Percentiles rank a stretch among this genome's conserved stretches.
Conservation (phyloP, 1,140 invertebrate genomes). For the Drosophila ambigua region DNA sequence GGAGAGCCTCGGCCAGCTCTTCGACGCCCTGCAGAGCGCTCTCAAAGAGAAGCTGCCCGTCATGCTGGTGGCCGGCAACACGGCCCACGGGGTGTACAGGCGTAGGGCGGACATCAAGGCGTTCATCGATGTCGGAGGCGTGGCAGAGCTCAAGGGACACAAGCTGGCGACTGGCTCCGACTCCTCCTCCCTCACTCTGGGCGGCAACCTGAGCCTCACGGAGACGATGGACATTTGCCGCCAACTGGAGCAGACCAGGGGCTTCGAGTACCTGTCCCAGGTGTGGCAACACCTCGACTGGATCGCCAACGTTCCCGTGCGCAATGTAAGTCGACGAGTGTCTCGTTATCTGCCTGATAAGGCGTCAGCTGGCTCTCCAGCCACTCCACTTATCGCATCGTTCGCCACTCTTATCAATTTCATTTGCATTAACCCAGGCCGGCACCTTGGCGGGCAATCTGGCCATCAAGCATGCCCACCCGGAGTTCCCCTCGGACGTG, state of each 20-base stretch:
- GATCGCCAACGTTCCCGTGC: conserved; percentile 89
- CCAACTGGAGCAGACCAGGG: conserved; percentile 84
- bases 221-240: conserved; percentile 87
- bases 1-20: conserved; percentile 85
- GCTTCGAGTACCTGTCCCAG: conserved; percentile 85
- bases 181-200: conserved; percentile 85
- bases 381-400: conserved; percentile 29
- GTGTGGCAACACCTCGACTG: conserved; percentile 87
- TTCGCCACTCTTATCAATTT: conserved; percentile 14
- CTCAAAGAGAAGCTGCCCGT: conserved; percentile 79
- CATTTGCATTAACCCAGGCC: conserved; percentile 73
- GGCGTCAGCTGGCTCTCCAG: not conserved
- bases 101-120: conserved; percentile 84
- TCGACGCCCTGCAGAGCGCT: conserved; percentile 85
- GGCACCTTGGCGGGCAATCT: conserved; percentile 92
- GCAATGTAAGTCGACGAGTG: conserved; percentile 86
- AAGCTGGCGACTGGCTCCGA: conserved; percentile 2
- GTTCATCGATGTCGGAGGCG: conserved; percentile 90
- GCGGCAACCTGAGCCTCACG: conserved; percentile 87
- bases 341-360: conserved; percentile 12
- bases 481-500: conserved; percentile 91
- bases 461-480: conserved; percentile 89
- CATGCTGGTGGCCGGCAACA: conserved; percentile 86
- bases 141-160: conserved; percentile 86
- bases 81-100: conserved; percentile 87